phyloP scores from a whole-genome alignment of 2,797 vertebrate species.

The Rhinella marina region DNA sequence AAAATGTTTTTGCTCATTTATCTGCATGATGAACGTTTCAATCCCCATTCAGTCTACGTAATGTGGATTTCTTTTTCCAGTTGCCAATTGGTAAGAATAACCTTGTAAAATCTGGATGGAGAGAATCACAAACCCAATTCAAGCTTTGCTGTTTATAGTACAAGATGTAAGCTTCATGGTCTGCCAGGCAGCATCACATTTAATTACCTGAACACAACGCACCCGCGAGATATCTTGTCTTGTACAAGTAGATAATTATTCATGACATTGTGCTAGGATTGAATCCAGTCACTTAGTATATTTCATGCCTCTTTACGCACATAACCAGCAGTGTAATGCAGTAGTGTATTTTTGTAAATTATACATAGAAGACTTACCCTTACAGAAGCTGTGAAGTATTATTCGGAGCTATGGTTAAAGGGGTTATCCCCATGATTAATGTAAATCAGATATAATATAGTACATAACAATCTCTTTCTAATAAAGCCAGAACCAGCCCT shows the following conservation, averaged over 20 bases:
- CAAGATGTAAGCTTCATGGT: conserved; percentile 23
- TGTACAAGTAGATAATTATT: conserved; percentile 6
- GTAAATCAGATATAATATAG: too few relatives aligned
- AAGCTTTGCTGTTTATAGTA: neutral
- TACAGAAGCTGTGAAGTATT: neutral
- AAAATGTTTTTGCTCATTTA: neutral
- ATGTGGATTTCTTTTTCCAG: neutral
- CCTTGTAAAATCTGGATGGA: neutral
- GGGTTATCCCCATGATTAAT: neutral
- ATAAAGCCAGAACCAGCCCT: too few relatives aligned
- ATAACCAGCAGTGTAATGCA: neutral
- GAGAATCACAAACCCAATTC: neutral
- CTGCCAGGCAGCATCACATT: conserved; percentile 25
- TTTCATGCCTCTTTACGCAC: neutral
- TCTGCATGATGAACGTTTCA: neutral
- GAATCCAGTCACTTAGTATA: neutral
- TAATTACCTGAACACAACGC: neutral
- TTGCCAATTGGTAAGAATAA: neutral
- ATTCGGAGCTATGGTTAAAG: neutral
- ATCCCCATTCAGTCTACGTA: neutral
- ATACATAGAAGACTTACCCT: neutral
- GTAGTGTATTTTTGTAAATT: neutral
- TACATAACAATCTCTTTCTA: too few relatives aligned
- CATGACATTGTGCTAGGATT: neutral
- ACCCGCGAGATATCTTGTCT: neutral